Evolutionary conservation across 2,888 invertebrate genomes (phyloP).

Genomic region (Amblyjoppa fuscipennis): DNA sequence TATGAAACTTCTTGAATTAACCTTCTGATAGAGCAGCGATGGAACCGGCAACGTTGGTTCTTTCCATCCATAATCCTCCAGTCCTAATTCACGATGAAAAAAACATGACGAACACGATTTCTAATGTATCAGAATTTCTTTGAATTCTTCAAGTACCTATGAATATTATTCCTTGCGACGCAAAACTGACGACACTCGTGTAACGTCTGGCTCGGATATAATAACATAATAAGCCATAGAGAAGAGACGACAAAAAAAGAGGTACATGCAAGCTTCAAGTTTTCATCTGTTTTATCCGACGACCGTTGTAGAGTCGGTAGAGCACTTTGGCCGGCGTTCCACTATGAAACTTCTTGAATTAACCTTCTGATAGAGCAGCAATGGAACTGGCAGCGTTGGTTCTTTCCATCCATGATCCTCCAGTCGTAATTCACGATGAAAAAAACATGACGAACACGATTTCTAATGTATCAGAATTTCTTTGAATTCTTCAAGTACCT

Average conservation of each 20-base stretch:
- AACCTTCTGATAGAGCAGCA: conserved; percentile 22
- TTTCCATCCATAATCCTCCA: conserved; percentile 9
- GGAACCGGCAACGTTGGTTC: conserved; percentile 6
- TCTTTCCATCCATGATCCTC: conserved; percentile 10
- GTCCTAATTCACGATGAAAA: conserved; percentile 13
- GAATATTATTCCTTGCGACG: too few species aligned
- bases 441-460: background rate
- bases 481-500: too few species aligned
- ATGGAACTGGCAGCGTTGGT: conserved; percentile 9
- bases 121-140: background rate
- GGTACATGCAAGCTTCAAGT: conserved; percentile 19
- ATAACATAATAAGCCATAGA: background rate
- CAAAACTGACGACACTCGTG: background rate
- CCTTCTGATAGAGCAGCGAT: conserved; percentile 5
- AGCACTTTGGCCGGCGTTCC: conserved; percentile 30
- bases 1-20: conserved; percentile 56
- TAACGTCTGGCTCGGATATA: background rate
- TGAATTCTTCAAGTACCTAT: too few species aligned
- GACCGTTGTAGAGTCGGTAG: too few species aligned
- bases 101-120: background rate
- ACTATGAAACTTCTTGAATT: conserved; percentile 52
- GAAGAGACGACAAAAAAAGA: too few species aligned
- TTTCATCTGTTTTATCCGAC: conserved; percentile 42
- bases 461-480: background rate
- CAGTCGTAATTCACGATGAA: conserved; percentile 8